Percentiles rank a stretch among this genome's conserved stretches.
These are phyloP conservation scores for Drosophila ananassae DNA, from an alignment of 1,140 invertebrate genomes.

Conservation along the genomic window DNA sequence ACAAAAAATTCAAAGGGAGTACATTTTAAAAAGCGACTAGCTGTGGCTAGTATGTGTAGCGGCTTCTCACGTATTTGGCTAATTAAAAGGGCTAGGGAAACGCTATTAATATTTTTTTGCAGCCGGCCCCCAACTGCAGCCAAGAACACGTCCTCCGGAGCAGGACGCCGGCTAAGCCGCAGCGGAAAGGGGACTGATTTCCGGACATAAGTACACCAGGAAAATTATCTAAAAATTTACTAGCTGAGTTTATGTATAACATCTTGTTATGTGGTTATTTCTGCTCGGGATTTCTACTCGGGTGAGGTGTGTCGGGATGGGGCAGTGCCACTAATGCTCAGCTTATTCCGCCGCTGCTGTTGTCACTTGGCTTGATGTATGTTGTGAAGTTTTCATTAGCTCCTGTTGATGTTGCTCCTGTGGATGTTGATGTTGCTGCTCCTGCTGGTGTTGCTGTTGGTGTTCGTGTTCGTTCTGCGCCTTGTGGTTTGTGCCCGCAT, in stretches of 20 bases:
- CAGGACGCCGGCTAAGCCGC: background rate
- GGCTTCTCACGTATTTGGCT: constrained; percentile 44
- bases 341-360: constrained; percentile 62
- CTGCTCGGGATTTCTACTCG: constrained; percentile 13
- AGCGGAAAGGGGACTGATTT: constrained; percentile 24
- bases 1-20: constrained; percentile 27
- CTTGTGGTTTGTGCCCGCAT: constrained; percentile 65
- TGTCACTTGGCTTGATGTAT: constrained; percentile 78
- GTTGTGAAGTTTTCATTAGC: constrained; percentile 74
- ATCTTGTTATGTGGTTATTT: constrained; percentile 48
- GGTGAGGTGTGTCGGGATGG: background rate
- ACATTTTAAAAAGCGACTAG: constrained; percentile 32
- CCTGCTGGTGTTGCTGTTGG: background rate
- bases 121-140: constrained; percentile 17
- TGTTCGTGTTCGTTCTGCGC: constrained; percentile 14
- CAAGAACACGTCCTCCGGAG: constrained; percentile 17
- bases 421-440: constrained; percentile 1
- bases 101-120: constrained; percentile 36
- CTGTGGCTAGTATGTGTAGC: constrained; percentile 25
- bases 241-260: constrained; percentile 66
- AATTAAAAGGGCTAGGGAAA: constrained; percentile 49
- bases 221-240: constrained; percentile 78
- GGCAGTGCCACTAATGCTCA: constrained; percentile 29
- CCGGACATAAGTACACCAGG: constrained; percentile 76
- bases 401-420: background rate